Evolutionary conservation across 2,797 vertebrate genomes (phyloP), one percentile per base, ranked within the genome.

Genomic region (Psittacula derbiana): DNA sequence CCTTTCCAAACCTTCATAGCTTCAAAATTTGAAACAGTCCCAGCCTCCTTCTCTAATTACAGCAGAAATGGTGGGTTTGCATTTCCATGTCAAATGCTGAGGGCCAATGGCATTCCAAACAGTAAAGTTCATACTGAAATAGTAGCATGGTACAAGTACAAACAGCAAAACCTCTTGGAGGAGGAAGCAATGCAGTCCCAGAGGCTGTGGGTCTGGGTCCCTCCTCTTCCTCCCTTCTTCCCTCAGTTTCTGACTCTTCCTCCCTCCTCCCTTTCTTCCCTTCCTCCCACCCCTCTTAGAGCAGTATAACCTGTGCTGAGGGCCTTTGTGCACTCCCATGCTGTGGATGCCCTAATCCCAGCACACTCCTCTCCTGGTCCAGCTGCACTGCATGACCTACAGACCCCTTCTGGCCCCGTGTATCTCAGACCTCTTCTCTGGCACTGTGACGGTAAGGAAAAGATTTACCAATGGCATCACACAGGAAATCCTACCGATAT

Each of bases 11-110:
- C 7, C 17, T 21, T 72, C 60, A 64, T 49, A 52, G 57, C 47
- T 92, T 76, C 47, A 49, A 76, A 85, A 79, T 46, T 79, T 46
- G 65, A 80, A 83, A 52, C 38, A 93, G 66, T 31, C 20, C 8
- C 27, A 69, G 13, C 5, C 47, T 70, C 27, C 28, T 84, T 40
- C 57, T 85, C 55, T 67, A 70, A 86, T 57, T 70, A 79, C 88
- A 92, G 17, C 17, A 64, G 21, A 75, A 28, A 79, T 47, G 0
- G 3, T 70, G 50, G 16, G 0, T 81, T 90, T 81, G n/a, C 19
- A 47, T 70, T 86, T 73, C 38, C 58, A 5, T 1, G 0, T 66
- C 25, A 44, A 40, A 66, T 14, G 5, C 8, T 66, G 43, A 91
- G 16, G 40, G 8, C 6, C n/a, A 73, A 21, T 3, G 18, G 20